phyloP scores from a whole-genome alignment of 2,113 vertebrate genomes.

The Nanorana parkeri region DNA sequence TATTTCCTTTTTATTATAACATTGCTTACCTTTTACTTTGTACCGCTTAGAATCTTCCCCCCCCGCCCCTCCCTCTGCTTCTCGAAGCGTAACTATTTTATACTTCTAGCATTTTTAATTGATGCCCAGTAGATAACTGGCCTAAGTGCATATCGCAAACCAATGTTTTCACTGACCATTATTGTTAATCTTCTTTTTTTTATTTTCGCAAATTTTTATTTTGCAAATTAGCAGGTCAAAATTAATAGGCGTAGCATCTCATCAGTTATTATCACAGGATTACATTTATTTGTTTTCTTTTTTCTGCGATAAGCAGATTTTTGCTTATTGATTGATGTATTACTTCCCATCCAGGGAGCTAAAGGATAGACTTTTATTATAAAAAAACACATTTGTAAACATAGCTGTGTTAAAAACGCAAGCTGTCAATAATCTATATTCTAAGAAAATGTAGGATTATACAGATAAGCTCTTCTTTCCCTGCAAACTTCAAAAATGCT shows the following conservation, averaged over 20 bases:
- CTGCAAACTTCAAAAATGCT: no score
- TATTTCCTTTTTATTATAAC: not conserved
- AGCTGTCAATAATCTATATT: slow-evolving; percentile 13
- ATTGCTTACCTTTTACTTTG: not conserved
- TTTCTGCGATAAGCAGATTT: slow-evolving; percentile 41
- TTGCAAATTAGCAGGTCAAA: slow-evolving; percentile 56
- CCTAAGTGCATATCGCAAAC: slow-evolving; percentile 42
- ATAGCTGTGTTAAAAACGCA: not conserved
- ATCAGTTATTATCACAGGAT: slow-evolving; percentile 34
- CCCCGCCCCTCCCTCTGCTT: slow-evolving; percentile 33
- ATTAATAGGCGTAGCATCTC: slow-evolving; percentile 35
- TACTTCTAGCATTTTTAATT: slow-evolving; percentile 39
- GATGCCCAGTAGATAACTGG: slow-evolving; percentile 52
- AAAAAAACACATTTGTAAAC: not conserved
- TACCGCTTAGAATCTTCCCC: not conserved
- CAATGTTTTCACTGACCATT: slow-evolving; percentile 50
- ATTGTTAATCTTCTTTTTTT: slow-evolving; percentile 34
- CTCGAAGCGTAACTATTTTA: slow-evolving; percentile 16
- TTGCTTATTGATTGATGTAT: slow-evolving; percentile 16
- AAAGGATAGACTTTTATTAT: not conserved
- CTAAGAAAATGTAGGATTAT: no score
- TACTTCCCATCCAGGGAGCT: not conserved
- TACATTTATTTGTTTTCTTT: slow-evolving; percentile 11
- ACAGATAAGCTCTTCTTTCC: no score
- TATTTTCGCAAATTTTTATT: slow-evolving; percentile 53